Base-by-base conservation (phyloP, 2,888 invertebrate species). In the Apeira syringaria region DNA sequence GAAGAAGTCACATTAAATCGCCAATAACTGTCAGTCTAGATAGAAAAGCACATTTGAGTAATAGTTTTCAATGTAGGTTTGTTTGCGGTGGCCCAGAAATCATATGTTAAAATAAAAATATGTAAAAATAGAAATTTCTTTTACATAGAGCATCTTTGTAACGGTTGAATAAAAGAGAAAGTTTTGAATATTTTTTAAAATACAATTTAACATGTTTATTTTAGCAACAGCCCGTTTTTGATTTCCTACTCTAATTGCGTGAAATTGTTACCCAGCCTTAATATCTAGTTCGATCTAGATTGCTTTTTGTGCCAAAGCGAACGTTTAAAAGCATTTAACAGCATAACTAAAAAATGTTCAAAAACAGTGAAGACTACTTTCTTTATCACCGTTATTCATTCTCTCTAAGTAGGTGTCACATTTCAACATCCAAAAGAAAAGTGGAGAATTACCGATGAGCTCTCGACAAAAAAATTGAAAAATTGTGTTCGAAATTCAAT, bases 401-500 rank as follows among this genome's bases (percentile, higher is more conserved):
- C 41, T 47, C 18, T 46, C 31, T 56, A 59, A 60, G 53, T 59
- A 59, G 61, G 55, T 65, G 69, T 64, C 61, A 64, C 58, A 67
- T 64, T 55, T 53, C 44, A 32, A 50, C 39, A 49, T 34, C 52
- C 55, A 57, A 65, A 74, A 61, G 56, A 68, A 73, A 65, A 65
- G 61, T 62, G 53, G 61, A 59, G 58, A 64, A 59, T 66, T 59
- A 59, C 56, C 61, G 61, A 64, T 60, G 61, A 56, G 50, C 61
- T 57, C 51, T 48, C 51, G 37, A 53, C 58, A 64, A 74, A 62
- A 74, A 72, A 72, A 30, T 22, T 47, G 59, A 63, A 76, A 75
- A 76, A 76, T 70, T 69, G 61, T 67, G 68, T 68, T 73, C 68
- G 59, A 71, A 82, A 85, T 86, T 86, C 83, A 86, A 87, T 87